phyloP scores from a whole-genome alignment of 2,888 invertebrate species.

The Petrolisthes manimaculis region DNA sequence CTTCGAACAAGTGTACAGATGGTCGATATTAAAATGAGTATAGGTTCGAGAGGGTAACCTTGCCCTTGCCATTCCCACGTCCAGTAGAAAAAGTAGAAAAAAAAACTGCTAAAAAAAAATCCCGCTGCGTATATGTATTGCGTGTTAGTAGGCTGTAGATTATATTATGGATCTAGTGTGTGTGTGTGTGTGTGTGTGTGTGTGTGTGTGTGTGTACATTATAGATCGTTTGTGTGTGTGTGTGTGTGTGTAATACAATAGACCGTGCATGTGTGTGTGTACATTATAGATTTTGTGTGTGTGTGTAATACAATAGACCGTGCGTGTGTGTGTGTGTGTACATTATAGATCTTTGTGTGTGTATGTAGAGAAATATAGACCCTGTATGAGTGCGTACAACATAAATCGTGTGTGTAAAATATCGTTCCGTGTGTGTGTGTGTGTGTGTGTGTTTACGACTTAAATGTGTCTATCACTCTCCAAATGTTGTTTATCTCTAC shows the following conservation, averaged over 20 bases:
- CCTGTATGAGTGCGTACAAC: background rate
- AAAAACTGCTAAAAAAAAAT: background rate
- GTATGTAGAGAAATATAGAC: background rate
- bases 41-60: background rate
- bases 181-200: slow-evolving; percentile 19
- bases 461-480: too few relatives aligned
- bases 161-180: background rate
- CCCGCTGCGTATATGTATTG: background rate
- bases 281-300: background rate
- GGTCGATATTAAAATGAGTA: too few relatives aligned
- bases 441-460: too few relatives aligned
- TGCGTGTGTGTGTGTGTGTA: background rate
- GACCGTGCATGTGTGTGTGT: background rate
- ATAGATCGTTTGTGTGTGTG: background rate
- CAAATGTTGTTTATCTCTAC: too few relatives aligned
- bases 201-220: background rate
- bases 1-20: background rate
- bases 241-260: background rate
- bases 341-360: background rate
- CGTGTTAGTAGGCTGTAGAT: background rate
- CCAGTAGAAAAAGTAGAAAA: background rate
- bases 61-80: background rate
- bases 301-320: background rate
- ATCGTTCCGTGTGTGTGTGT: too few relatives aligned
- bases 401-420: background rate